Base-by-base conservation (phyloP, 2,888 invertebrate species). In the Dendrolimus houi region DNA sequence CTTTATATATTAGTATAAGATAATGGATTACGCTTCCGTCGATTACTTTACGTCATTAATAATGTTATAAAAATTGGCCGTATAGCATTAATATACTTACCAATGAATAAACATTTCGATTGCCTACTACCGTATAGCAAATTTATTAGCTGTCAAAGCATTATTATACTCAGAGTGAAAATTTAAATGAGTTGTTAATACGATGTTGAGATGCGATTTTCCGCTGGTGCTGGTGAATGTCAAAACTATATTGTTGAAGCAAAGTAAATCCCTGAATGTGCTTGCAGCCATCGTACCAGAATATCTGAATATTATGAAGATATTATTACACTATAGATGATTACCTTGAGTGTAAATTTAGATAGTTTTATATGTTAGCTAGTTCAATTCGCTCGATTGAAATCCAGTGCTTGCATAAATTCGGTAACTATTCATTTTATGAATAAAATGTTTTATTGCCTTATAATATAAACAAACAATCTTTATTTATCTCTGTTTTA, bases 271-370 rank as follows among this genome's bases (percentile, higher is more conserved):
- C 74, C 69, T 69, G 74, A 76, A 74, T 76, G 64, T 75, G 75
- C 70, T 74, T 67, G 64, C 69, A 68, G 65, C 65, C 73, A 70
- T 73, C 70, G 65, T 71, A 77, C 78, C 69, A 72, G 81, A 79
- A 81, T 81, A 84, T 74, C 79, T 67, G 71, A 74, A 79, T 77
- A 80, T 79, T 80, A 81, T 79, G 79, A 79, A 77, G 74, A 79
- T 82, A 78, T 82, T 82, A 78, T 82, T 74, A 77, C 72, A 77
- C 80, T 83, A 81, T 81, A 72, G 74, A 74, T 71, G 67, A 70
- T 82, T 75, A 74, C 85, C 85, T 85, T 83, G 84, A 70, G 72
- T 68, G 68, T 79, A 85, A 83, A 82, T 77, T 84, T 85, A 85
- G 81, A 79, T 71, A 76, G 73, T 72, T 67, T 71, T 75, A 74